phyloP scores from a whole-genome alignment of 2,113 vertebrate species.

The Perca flavescens region DNA sequence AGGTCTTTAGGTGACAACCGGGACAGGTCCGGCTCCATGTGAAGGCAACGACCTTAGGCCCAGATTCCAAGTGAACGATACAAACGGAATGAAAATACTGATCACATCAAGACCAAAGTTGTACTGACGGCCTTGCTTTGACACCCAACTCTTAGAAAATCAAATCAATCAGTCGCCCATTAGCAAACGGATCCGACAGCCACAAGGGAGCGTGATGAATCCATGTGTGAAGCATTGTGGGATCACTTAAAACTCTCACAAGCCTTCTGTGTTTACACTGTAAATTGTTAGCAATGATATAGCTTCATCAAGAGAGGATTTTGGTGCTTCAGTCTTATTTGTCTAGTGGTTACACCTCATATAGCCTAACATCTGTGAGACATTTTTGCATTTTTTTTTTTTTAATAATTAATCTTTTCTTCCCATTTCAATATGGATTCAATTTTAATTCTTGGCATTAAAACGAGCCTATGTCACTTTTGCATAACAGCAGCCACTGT shows the following conservation, averaged over 20 bases:
- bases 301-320: too few species aligned
- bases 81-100: background rate
- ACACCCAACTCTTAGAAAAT: background rate
- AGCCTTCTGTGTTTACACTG: background rate
- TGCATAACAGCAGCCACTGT: background rate
- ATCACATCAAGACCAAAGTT: conserved; percentile 2
- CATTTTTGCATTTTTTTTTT: background rate
- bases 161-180: background rate
- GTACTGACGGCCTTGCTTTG: background rate
- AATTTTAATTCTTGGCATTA: background rate
- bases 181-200: too few species aligned
- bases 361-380: background rate
- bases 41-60: background rate
- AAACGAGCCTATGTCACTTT: background rate
- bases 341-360: background rate
- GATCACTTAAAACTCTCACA: background rate
- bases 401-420: background rate
- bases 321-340: background rate
- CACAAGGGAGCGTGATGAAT: background rate
- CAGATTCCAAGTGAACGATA: background rate
- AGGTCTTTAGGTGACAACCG: background rate
- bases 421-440: background rate
- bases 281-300: background rate
- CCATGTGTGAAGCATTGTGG: too few species aligned
- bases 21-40: background rate